Evolutionary conservation across 2,888 invertebrate genomes (phyloP).

Genomic region (Carterocephalus palaemon): DNA sequence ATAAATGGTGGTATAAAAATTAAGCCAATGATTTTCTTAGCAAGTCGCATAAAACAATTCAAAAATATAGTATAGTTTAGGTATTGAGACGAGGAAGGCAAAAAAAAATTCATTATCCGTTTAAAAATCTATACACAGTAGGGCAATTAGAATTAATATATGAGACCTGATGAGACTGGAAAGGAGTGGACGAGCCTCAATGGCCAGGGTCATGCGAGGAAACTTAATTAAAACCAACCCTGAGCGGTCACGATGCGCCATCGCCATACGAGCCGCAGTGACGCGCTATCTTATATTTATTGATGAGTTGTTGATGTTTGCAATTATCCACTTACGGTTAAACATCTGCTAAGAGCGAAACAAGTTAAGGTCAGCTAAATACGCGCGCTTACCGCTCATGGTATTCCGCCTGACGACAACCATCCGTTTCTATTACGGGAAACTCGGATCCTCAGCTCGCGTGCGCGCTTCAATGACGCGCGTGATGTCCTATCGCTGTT

Average conservation of each 20-base stretch:
- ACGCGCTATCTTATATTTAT: constrained; percentile 46
- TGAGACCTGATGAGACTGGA: neutral
- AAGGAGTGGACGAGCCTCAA: constrained; percentile 32
- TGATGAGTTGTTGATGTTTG: constrained; percentile 45
- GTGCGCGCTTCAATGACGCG: constrained; percentile 3
- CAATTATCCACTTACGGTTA: constrained; percentile 53
- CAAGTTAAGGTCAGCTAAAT: constrained; percentile 56
- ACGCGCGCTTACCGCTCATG: constrained; percentile 37
- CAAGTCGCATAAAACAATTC: too few species aligned
- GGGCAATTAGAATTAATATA: too few species aligned
- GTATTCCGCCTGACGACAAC: constrained; percentile 41
- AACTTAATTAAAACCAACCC: constrained; percentile 55
- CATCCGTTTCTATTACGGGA: constrained; percentile 53
- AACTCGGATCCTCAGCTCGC: constrained; percentile 4
- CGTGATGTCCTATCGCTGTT: constrained; percentile 5
- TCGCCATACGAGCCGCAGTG: constrained; percentile 45
- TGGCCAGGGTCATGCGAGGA: constrained; percentile 47
- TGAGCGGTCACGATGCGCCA: constrained; percentile 49
- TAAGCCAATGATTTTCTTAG: too few species aligned
- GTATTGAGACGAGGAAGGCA: too few species aligned
- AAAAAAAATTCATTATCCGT: too few species aligned
- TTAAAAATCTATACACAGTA: too few species aligned
- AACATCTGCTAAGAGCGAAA: constrained; percentile 44
- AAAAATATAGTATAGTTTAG: too few species aligned
- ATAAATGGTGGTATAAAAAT: too few species aligned